Conservation (phyloP, 1,140 invertebrate species). For the Acyrthosiphon pisum region DNA sequence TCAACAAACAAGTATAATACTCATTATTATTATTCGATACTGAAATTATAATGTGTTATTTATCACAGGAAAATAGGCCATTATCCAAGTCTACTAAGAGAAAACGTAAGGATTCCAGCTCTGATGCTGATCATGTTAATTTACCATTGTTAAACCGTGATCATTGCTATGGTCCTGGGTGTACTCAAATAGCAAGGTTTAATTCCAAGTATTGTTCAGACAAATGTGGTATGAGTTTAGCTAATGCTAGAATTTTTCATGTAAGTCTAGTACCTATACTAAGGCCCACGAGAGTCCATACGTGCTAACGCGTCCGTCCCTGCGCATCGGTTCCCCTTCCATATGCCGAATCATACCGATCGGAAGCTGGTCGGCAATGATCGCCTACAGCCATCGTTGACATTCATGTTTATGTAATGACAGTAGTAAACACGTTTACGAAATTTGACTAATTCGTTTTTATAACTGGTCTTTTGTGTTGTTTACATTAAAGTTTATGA, state of each 20-base stretch:
- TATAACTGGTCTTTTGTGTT: too few relatives aligned
- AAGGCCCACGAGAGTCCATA: too few relatives aligned
- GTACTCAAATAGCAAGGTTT: conserved; percentile 76
- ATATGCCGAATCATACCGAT: too few relatives aligned
- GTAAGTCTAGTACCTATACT: conserved; percentile 63
- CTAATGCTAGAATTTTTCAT: conserved; percentile 84
- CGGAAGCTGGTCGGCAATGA: too few relatives aligned
- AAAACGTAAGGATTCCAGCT: conserved; percentile 65
- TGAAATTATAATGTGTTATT: background rate
- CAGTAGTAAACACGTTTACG: too few relatives aligned
- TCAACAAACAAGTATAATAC: conserved; percentile 24
- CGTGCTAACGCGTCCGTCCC: too few relatives aligned
- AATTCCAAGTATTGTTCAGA: conserved; percentile 96
- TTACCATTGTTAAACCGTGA: conserved; percentile 63
- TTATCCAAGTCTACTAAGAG: conserved; percentile 50
- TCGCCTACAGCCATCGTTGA: too few relatives aligned
- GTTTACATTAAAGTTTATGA: too few relatives aligned
- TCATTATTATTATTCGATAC: background rate
- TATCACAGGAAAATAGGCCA: background rate
- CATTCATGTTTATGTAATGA: too few relatives aligned
- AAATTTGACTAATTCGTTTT: too few relatives aligned
- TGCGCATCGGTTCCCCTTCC: too few relatives aligned
- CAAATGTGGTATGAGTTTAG: conserved; percentile 90
- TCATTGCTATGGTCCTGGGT: conserved; percentile 93
- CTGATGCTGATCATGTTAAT: conserved; percentile 64